Base-by-base conservation (phyloP, 2,797 vertebrate species). In the Myotis findleyi region DNA sequence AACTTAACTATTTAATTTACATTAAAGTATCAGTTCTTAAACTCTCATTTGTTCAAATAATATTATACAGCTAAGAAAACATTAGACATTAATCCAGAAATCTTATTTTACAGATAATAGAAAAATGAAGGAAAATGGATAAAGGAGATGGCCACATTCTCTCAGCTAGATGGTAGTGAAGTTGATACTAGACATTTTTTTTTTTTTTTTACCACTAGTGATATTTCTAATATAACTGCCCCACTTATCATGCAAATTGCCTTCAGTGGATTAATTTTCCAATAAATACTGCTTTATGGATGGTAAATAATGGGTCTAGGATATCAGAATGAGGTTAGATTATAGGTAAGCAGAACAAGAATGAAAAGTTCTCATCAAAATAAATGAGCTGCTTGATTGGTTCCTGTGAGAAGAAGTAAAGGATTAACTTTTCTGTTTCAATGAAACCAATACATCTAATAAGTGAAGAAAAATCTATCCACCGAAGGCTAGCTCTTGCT, bases 251-350 rank as follows among this genome's bases (percentile, higher is more conserved):
- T 93, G 38, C n/a, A 96, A 81, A 94, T 91, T 87, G 21, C 25
- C 93, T 89, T 25, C 64, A 62, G 33, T 69, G 62, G 68, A 75
- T 89, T 96, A 69, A 81, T 94, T 96, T 94, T 83, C 57, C 87
- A 93, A 71, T 94, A 47, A 94, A 30, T 71, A 38, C 62, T 84
- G 36, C 71, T 36, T 76, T 85, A 33, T 53, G 20, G 17, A 41
- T 77, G 68, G 38, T 55, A 81, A 33, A 20, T 47, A 77, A 84
- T 79, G 30, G 55, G 17, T 9, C 36, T 75, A 23, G 23, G 14
- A 82, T 96, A 68, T 89, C 64, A 92, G 57, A 89, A 53, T 38
- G 89, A 84, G 72, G 57, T 79, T 87, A 93, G 23, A 55, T 92
- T 88, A 59, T 38, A 85, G 41, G 64, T 88, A 92, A 82, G 85